Conservation (phyloP, 2,797 vertebrate species). For the Eulemur albifrons region DNA sequence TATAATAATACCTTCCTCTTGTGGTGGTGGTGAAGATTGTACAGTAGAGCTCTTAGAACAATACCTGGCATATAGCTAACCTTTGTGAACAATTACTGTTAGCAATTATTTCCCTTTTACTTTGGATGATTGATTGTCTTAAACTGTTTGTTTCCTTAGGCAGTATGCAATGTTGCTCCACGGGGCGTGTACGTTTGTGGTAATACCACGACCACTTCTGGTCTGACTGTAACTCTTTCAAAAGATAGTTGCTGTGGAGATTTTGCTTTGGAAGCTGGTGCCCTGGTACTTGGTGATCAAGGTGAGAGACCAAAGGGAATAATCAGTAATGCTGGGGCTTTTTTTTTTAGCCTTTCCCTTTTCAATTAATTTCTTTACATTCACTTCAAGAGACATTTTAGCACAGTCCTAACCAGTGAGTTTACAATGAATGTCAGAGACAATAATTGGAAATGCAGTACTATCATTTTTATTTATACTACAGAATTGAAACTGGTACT, state of each 20-base stretch:
- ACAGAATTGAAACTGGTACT: neutral
- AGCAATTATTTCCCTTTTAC: neutral
- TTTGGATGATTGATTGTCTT: neutral
- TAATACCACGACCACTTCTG: conserved; percentile 95
- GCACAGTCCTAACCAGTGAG: neutral
- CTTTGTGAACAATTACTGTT: neutral
- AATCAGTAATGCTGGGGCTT: neutral
- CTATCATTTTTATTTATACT: conserved; percentile 17
- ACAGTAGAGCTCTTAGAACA: neutral
- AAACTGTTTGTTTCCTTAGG: conserved; percentile 84
- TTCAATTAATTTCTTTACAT: conserved; percentile 8
- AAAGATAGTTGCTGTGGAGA: conserved; percentile 94
- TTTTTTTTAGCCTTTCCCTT: neutral
- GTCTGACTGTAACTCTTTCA: conserved; percentile 95
- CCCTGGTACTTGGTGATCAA: conserved; percentile 95
- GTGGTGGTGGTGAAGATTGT: neutral
- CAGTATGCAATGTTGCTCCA: conserved; percentile 94
- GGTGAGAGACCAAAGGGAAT: conserved; percentile 80
- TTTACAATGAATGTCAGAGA: neutral
- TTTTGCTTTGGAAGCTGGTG: conserved; percentile 96
- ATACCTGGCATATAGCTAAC: neutral
- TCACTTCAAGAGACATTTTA: neutral
- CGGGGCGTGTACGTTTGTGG: conserved; percentile 98
- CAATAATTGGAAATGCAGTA: neutral
- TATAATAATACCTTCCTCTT: neutral